These are phyloP conservation scores for Diadumene lineata DNA, from an alignment of 92 coral and sea anemone genomes.

Conservation along the genomic window DNA sequence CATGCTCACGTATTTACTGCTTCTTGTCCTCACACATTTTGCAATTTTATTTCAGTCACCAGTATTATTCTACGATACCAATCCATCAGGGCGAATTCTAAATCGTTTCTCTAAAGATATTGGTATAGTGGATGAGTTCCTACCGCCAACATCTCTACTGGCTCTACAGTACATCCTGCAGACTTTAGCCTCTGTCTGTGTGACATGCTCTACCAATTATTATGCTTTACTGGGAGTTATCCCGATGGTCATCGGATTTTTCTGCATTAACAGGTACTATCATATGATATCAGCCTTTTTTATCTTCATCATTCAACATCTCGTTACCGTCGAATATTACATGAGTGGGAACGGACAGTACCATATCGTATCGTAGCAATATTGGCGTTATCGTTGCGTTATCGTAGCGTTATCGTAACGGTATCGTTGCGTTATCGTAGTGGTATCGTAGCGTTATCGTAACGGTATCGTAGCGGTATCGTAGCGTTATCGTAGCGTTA, in stretches of 20 bases:
- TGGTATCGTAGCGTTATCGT: no score
- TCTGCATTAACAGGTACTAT: slow-evolving; percentile 70
- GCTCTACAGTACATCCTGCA: slow-evolving; percentile 84
- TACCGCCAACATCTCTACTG: slow-evolving; percentile 83
- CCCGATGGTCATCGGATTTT: slow-evolving; percentile 76
- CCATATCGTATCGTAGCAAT: no score
- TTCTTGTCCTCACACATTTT: no score
- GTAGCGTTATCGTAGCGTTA: no score
- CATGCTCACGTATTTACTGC: no score
- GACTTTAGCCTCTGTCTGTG: slow-evolving; percentile 87
- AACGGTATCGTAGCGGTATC: no score
- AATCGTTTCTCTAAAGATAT: slow-evolving; percentile 89
- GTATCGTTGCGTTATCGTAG: no score
- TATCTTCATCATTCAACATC: no score
- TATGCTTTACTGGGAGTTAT: slow-evolving; percentile 81
- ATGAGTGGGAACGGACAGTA: no score
- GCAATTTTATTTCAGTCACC: slow-evolving; percentile 48
- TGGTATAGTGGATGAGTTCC: slow-evolving; percentile 87
- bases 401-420: no score
- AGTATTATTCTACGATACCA: slow-evolving; percentile 81
- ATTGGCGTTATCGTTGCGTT: no score
- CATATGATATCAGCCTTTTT: background rate
- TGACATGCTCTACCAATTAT: slow-evolving; percentile 82
- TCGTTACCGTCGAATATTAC: no score
- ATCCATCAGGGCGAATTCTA: slow-evolving; percentile 84